A percentile compares a stretch with the other conserved stretches of the same genome.
These are phyloP conservation scores for Sebastes steindachneri DNA, from an alignment of 2,797 vertebrate species.

Conservation along the genomic window DNA sequence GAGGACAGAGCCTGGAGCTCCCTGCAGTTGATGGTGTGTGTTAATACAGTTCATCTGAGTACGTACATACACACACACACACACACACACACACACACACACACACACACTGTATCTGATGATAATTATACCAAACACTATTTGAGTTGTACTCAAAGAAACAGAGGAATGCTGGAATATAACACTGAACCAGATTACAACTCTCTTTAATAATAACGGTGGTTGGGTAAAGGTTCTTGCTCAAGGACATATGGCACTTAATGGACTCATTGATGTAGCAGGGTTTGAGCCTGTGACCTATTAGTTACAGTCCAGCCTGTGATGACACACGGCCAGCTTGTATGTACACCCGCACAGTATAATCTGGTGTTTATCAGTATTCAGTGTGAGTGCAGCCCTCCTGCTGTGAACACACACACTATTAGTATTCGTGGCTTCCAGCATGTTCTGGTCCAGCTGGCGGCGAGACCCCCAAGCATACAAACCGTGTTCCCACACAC, in stretches of 20 bases:
- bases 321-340: neutral
- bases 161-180: too few relatives aligned
- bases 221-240: too few relatives aligned
- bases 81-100: neutral
- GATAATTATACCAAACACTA: neutral
- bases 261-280: neutral
- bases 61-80: too few relatives aligned
- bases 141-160: neutral
- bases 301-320: neutral
- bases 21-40: neutral
- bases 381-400: conserved; percentile 14
- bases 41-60: neutral
- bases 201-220: too few relatives aligned
- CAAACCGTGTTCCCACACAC: neutral
- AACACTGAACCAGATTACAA: too few relatives aligned
- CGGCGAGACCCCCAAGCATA: conserved; percentile 28
- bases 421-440: conserved; percentile 41
- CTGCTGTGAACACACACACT: conserved; percentile 17
- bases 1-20: neutral
- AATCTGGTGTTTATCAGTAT: conserved; percentile 15
- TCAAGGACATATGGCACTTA: neutral
- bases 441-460: conserved; percentile 64
- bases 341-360: neutral
- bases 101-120: neutral
- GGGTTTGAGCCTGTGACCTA: conserved; percentile 1